Percentiles rank a stretch among this genome's conserved stretches.
Conservation (phyloP, 2,888 invertebrate species). For the Cephus runcator region DNA sequence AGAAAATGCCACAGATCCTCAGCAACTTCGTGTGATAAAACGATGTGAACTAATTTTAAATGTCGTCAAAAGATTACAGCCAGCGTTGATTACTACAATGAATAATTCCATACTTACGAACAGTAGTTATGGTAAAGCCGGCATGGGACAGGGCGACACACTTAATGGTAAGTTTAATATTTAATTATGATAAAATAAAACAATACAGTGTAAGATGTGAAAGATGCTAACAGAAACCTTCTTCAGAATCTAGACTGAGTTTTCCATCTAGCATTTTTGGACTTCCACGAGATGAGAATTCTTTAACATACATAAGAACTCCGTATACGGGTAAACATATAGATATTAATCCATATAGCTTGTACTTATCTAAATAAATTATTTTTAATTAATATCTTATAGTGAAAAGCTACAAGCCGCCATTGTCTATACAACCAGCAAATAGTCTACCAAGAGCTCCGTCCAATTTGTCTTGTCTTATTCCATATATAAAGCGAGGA, state of each 20-base stretch:
- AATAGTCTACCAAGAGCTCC: constrained; percentile 47
- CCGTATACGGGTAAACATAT: constrained; percentile 56
- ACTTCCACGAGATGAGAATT: constrained; percentile 41
- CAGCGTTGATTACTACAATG: constrained; percentile 50
- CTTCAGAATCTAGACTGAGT: constrained; percentile 37
- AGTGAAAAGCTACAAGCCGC: constrained; percentile 57
- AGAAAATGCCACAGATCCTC: constrained; percentile 55
- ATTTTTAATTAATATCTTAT: constrained; percentile 17
- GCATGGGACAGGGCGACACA: constrained; percentile 44
- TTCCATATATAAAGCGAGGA: constrained; percentile 60
- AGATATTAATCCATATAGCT: neutral
- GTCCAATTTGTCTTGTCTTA: constrained; percentile 51
- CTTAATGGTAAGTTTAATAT: constrained; percentile 34
- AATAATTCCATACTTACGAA: constrained; percentile 48
- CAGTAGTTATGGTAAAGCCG: constrained; percentile 37
- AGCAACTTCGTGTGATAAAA: constrained; percentile 60
- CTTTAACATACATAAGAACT: constrained; percentile 53
- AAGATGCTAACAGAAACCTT: neutral
- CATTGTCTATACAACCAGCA: constrained; percentile 56
- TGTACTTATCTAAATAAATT: neutral
- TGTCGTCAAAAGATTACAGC: constrained; percentile 57
- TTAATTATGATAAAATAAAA: constrained; percentile 5
- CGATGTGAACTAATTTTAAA: constrained; percentile 58
- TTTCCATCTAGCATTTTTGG: constrained; percentile 41
- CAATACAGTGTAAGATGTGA: neutral